A percentile compares a stretch with the other conserved stretches of the same genome.
These are phyloP conservation scores for Scophthalmus maximus DNA, from an alignment of 2,113 vertebrate species.

Conservation along the genomic window DNA sequence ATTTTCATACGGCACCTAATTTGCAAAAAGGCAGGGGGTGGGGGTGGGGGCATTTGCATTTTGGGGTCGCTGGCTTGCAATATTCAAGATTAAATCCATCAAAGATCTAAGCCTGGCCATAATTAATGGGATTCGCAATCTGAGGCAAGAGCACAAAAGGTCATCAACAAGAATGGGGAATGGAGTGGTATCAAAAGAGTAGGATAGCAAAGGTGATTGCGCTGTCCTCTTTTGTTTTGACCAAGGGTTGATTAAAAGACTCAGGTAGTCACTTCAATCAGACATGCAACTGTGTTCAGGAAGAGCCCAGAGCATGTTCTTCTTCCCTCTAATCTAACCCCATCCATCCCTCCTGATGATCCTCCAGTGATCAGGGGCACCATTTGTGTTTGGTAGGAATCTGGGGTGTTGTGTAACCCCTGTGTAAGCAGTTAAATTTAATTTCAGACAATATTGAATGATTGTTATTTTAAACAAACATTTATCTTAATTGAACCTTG, in stretches of 20 bases:
- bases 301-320: conserved; percentile 35
- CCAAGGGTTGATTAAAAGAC: conserved; percentile 73
- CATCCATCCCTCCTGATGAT: conserved; percentile 4
- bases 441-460: conserved; percentile 17
- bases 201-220: conserved; percentile 66
- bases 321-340: conserved; percentile 19
- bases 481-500: conserved; percentile 41
- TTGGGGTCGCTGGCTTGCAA: conserved; percentile 79
- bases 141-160: conserved; percentile 64
- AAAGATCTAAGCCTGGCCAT: conserved; percentile 76
- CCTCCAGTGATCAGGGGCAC: conserved; percentile 19
- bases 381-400: conserved; percentile 21
- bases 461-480: conserved; percentile 41
- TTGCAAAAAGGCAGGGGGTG: conserved; percentile 77
- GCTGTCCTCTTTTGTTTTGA: conserved; percentile 50
- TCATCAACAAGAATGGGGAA: conserved; percentile 62
- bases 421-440: conserved; percentile 39
- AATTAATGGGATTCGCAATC: conserved; percentile 80
- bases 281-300: conserved; percentile 49
- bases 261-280: conserved; percentile 77
- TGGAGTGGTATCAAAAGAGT: conserved; percentile 58
- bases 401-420: not conserved
- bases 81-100: conserved; percentile 87
- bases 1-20: conserved; percentile 81
- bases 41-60: conserved; percentile 78